These are phyloP conservation scores for Xiphophorus couchianus DNA, from an alignment of 2,113 vertebrate species.

Conservation along the genomic window DNA sequence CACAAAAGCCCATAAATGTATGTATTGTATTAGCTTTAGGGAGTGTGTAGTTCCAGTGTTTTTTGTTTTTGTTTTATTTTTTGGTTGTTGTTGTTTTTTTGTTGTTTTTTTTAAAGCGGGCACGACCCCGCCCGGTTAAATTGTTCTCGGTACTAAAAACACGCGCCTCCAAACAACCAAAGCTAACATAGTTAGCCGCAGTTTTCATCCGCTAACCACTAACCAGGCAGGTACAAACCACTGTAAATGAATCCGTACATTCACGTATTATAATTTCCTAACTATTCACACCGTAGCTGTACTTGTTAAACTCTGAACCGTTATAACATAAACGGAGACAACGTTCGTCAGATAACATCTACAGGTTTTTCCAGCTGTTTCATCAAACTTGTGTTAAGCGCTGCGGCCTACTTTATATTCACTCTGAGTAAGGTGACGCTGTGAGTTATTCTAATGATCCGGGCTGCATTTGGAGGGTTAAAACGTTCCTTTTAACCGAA, in stretches of 20 bases:
- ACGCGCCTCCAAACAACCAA: conserved; percentile 23
- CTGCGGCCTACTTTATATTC: rapidly evolving
- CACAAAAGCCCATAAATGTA: too few relatives aligned
- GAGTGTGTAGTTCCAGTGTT: too few relatives aligned
- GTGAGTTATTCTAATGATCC: rapidly evolving
- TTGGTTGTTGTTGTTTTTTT: too few relatives aligned
- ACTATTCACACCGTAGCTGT: rapidly evolving
- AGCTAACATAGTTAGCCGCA: conserved; percentile 24
- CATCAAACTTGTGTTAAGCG: background rate
- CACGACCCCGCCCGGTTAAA: conserved; percentile 42
- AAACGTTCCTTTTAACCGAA: conserved; percentile 28
- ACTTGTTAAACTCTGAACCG: background rate
- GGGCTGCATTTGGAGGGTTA: background rate
- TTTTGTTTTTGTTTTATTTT: background rate
- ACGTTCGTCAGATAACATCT: conserved; percentile 16
- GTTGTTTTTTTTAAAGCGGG: background rate
- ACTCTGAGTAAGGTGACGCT: rapidly evolving
- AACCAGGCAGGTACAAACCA: background rate
- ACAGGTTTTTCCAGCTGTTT: conserved; percentile 32
- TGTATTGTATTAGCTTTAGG: too few relatives aligned
- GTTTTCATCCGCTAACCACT: background rate
- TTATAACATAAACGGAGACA: background rate
- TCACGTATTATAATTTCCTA: rapidly evolving
- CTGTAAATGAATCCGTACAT: rapidly evolving
- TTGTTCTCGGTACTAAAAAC: conserved; percentile 2